Conservation (phyloP, 2,113 vertebrate genomes). For the Taurulus bubalis region DNA sequence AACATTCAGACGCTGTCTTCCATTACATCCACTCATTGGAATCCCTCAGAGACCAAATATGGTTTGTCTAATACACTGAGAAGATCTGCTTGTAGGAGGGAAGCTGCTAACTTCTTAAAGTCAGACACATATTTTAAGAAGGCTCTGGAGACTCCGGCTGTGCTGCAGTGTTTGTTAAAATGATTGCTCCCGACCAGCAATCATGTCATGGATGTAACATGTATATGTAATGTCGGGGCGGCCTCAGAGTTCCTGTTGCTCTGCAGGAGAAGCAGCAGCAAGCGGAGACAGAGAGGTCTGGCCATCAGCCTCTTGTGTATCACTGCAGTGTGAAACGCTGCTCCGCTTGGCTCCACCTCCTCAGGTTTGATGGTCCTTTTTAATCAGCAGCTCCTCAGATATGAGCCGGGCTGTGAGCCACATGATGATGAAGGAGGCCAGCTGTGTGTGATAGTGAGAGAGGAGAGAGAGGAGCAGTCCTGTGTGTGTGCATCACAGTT, state of each 20-base stretch:
- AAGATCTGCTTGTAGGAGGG: background rate
- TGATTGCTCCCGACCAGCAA: background rate
- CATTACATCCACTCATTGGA: slow-evolving; percentile 32
- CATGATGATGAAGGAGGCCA: slow-evolving; percentile 6
- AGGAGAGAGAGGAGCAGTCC: background rate
- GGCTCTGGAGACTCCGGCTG: background rate
- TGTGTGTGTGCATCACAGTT: background rate
- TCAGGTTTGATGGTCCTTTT: slow-evolving; percentile 30
- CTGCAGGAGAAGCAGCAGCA: slow-evolving; percentile 14
- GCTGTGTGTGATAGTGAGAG: background rate
- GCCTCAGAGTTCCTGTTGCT: background rate
- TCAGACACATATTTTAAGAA: background rate
- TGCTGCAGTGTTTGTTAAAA: background rate
- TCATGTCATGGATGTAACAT: background rate
- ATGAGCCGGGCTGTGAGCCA: slow-evolving; percentile 25
- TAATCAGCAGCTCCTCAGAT: slow-evolving; percentile 32
- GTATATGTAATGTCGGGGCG: background rate
- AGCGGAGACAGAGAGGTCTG: background rate
- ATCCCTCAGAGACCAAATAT: slow-evolving; percentile 12
- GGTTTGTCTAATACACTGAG: slow-evolving; percentile 9
- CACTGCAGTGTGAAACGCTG: slow-evolving; percentile 44
- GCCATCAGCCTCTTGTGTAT: slow-evolving; percentile 21
- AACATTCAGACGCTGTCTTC: slow-evolving; percentile 12
- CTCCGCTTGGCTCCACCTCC: slow-evolving; percentile 18
- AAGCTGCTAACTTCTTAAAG: background rate